These are phyloP conservation scores for Acipenser oxyrinchus DNA, from an alignment of 2,797 vertebrate species.

Conservation along the genomic window DNA sequence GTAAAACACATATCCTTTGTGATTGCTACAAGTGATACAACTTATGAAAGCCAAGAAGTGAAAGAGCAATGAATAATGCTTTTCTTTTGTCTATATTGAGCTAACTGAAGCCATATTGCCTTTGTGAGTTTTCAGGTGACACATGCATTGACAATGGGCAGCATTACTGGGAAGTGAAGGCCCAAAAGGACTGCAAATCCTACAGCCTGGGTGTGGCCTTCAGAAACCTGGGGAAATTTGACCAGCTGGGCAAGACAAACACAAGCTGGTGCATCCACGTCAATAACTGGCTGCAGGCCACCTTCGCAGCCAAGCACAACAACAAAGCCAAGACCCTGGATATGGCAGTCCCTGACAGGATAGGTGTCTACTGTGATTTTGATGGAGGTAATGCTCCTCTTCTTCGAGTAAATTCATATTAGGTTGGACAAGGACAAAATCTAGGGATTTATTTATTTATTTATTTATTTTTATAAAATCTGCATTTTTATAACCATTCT, in stretches of 20 bases:
- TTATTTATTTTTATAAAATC: too few relatives aligned
- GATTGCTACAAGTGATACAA: too few relatives aligned
- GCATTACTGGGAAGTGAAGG: constrained; percentile 88
- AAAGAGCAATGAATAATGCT: too few relatives aligned
- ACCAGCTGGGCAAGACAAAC: constrained; percentile 85
- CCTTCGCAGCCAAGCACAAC: constrained; percentile 84
- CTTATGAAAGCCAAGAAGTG: too few relatives aligned
- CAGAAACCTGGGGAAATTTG: constrained; percentile 78
- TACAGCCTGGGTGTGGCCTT: constrained; percentile 81
- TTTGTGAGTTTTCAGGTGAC: constrained; percentile 58
- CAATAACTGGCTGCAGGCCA: constrained; percentile 88
- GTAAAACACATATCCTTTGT: too few relatives aligned
- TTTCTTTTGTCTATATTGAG: background rate
- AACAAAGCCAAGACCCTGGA: constrained; percentile 82
- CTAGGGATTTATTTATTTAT: too few relatives aligned
- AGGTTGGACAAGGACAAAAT: too few relatives aligned
- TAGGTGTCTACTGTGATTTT: constrained; percentile 87
- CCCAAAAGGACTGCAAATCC: constrained; percentile 82
- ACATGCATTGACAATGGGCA: constrained; percentile 68
- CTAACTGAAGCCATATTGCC: background rate
- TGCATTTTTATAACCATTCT: too few relatives aligned
- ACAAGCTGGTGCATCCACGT: constrained; percentile 82
- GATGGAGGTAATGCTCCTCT: constrained; percentile 63
- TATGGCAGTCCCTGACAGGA: constrained; percentile 64
- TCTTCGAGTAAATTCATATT: background rate